phyloP scores from a whole-genome alignment of 2,113 vertebrate species.

The Odontesthes bonariensis region DNA sequence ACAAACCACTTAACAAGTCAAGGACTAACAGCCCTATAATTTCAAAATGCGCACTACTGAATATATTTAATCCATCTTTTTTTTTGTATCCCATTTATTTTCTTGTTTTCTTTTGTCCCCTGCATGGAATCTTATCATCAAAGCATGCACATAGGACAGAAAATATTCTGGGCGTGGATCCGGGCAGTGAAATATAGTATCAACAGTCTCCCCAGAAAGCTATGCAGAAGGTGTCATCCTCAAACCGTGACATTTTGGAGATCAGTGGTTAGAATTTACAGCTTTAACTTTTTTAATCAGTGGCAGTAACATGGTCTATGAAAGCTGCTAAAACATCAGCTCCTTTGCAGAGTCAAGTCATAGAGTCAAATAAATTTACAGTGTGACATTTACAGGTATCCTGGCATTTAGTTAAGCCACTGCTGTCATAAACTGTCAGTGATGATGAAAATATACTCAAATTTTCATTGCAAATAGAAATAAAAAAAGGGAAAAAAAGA shows the following conservation, averaged over 20 bases:
- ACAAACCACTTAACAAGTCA: too few species aligned
- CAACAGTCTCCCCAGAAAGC: not conserved
- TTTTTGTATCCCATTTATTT: slow-evolving; percentile 9
- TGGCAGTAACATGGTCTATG: too few species aligned
- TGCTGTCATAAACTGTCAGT: slow-evolving; percentile 14
- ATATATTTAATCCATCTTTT: not conserved
- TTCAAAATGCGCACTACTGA: not conserved
- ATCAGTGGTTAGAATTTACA: too few species aligned
- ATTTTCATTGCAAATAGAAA: not conserved
- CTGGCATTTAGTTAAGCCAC: slow-evolving; percentile 16
- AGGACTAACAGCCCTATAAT: not conserved
- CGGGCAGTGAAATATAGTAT: too few species aligned
- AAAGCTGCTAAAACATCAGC: too few species aligned
- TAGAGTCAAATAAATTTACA: too few species aligned
- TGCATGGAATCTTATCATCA: slow-evolving; percentile 54
- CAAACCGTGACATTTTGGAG: too few species aligned
- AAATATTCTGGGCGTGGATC: slow-evolving; percentile 28
- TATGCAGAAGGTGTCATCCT: too few species aligned
- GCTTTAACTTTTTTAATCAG: too few species aligned
- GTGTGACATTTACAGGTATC: slow-evolving; percentile 19
- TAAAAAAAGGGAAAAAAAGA: not conserved
- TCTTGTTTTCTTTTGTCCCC: slow-evolving; percentile 10
- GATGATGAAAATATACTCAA: not conserved
- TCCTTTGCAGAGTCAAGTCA: too few species aligned
- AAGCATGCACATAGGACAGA: slow-evolving; percentile 28